These are phyloP conservation scores for Lasioglossum lativentre DNA, from an alignment of 2,888 invertebrate genomes.

Conservation along the genomic window DNA sequence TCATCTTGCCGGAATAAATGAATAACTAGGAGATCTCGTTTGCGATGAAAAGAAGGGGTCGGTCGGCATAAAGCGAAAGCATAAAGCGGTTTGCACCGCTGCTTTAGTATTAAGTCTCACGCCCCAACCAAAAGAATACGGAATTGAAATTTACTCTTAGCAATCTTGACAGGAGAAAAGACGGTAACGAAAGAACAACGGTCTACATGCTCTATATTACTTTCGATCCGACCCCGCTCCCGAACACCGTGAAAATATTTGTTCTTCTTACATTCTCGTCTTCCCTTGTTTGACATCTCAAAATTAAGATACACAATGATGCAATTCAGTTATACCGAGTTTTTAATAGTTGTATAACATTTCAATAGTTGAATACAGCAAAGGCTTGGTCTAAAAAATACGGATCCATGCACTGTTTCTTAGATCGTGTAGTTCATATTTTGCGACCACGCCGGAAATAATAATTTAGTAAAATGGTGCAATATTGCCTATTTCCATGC, in stretches of 20 bases:
- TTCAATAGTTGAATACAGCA: too few species aligned
- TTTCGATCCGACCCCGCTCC: conserved; percentile 9
- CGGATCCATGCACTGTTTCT: too few species aligned
- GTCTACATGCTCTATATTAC: conserved; percentile 14
- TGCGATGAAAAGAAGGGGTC: conserved; percentile 69
- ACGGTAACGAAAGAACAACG: conserved; percentile 26
- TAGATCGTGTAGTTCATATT: too few species aligned
- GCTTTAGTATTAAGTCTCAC: conserved; percentile 73
- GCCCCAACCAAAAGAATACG: conserved; percentile 68
- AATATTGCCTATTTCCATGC: too few species aligned
- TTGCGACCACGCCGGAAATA: too few species aligned
- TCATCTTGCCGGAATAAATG: conserved; percentile 77
- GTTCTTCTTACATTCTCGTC: too few species aligned
- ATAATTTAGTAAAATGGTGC: too few species aligned
- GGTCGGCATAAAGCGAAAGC: conserved; percentile 71
- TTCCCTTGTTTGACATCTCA: neutral
- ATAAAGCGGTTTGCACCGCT: conserved; percentile 80
- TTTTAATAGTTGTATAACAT: too few species aligned
- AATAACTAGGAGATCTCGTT: conserved; percentile 78
- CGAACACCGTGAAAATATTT: neutral
- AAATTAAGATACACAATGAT: neutral
- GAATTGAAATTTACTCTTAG: conserved; percentile 64
- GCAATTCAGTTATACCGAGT: too few species aligned
- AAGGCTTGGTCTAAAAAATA: too few species aligned
- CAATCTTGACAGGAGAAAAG: conserved; percentile 42